Evolutionary conservation across 2,888 invertebrate genomes (phyloP).

Genomic region (Geotrupes spiniger): DNA sequence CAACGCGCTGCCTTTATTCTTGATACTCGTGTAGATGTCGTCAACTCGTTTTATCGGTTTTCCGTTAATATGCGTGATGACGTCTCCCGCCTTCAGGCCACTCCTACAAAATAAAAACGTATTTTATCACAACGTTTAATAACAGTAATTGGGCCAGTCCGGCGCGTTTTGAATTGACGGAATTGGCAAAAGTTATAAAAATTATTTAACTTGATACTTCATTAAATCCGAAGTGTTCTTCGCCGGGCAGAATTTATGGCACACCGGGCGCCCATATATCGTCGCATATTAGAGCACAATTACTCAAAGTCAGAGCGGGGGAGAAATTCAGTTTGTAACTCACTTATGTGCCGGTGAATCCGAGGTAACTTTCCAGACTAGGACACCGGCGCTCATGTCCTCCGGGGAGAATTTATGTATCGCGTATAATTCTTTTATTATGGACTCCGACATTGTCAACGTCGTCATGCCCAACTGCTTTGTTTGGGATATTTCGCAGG

Average conservation of each 20-base stretch:
- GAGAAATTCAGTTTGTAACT: conserved; percentile 41
- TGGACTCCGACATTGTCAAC: conserved; percentile 70
- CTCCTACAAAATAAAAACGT: conserved; percentile 56
- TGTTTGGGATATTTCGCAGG: conserved; percentile 40
- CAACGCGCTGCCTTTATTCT: conserved; percentile 1
- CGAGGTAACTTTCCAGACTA: conserved; percentile 82
- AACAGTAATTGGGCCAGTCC: too few species aligned
- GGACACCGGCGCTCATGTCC: conserved; percentile 74
- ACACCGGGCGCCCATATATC: too few species aligned
- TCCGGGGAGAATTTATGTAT: conserved; percentile 61
- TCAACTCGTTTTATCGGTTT: conserved; percentile 59
- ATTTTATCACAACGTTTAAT: too few species aligned
- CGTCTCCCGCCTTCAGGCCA: conserved; percentile 77
- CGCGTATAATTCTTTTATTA: conserved; percentile 15
- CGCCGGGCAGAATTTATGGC: too few species aligned
- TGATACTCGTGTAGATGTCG: conserved; percentile 28
- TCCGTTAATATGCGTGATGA: conserved; percentile 72
- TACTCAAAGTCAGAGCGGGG: too few species aligned
- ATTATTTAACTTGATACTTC: too few species aligned
- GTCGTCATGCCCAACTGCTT: conserved; percentile 87
- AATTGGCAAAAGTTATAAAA: too few species aligned
- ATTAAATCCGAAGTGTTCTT: too few species aligned
- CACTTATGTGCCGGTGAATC: conserved; percentile 80
- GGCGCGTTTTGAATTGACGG: too few species aligned
- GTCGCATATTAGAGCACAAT: too few species aligned